Percentiles rank a stretch among this genome's conserved stretches.
phyloP scores from a whole-genome alignment of 2,888 invertebrate species.

The Peribatodes rhomboidaria region DNA sequence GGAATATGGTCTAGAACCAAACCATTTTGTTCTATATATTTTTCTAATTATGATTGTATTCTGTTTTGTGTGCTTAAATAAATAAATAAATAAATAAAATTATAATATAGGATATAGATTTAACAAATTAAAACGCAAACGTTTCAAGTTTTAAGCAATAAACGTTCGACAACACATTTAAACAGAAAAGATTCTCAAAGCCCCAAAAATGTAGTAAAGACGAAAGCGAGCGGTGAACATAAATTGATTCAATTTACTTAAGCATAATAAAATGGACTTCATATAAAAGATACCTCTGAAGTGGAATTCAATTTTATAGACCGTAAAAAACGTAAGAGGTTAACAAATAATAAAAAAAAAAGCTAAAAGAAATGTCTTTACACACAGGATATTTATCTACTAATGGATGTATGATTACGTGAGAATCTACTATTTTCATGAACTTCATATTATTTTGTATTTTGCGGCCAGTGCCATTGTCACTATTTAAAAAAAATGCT shows the following conservation, averaged over 20 bases:
- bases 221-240: slow-evolving; percentile 35
- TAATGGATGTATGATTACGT: too few species aligned
- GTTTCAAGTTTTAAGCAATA: not conserved
- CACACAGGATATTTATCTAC: not conserved
- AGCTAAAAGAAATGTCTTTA: slow-evolving; percentile 45
- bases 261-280: slow-evolving; percentile 45
- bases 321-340: slow-evolving; percentile 48
- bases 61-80: too few species aligned
- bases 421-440: not conserved
- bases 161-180: not conserved
- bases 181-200: slow-evolving; percentile 9
- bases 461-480: not conserved
- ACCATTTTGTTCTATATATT: too few species aligned
- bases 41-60: too few species aligned
- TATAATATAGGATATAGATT: too few species aligned
- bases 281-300: slow-evolving; percentile 45
- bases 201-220: slow-evolving; percentile 28
- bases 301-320: slow-evolving; percentile 47
- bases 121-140: not conserved
- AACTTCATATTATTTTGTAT: not conserved
- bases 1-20: too few species aligned
- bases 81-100: too few species aligned
- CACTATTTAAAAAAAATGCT: too few species aligned
- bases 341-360: slow-evolving; percentile 44
- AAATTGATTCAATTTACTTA: slow-evolving; percentile 44